phyloP scores from a whole-genome alignment of 1,140 invertebrate genomes.

The Listronotus oregonensis region DNA sequence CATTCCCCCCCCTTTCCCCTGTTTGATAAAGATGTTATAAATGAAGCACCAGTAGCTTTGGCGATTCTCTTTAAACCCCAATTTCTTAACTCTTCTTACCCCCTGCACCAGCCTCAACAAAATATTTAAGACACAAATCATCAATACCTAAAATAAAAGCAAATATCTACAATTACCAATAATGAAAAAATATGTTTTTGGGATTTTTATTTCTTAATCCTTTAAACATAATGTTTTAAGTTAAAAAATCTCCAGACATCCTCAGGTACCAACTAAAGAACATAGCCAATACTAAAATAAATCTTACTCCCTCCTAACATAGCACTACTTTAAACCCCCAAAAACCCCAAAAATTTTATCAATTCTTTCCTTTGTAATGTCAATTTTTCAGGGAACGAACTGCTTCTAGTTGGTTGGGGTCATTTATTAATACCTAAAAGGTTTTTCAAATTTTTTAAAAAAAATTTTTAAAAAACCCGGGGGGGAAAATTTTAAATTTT shows the following conservation, averaged over 20 bases:
- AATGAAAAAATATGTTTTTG: neutral
- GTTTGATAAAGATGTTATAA: slow-evolving; percentile 92
- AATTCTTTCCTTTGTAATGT: slow-evolving; percentile 97
- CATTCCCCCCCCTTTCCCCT: slow-evolving; percentile 74
- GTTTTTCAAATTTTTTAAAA: no score
- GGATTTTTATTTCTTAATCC: no score
- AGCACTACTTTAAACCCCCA: slow-evolving; percentile 97
- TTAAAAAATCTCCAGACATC: no score
- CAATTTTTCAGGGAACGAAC: slow-evolving; percentile 92
- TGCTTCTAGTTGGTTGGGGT: slow-evolving; percentile 93
- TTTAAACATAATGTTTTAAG: no score
- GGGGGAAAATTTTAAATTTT: no score
- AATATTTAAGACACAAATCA: slow-evolving; percentile 98
- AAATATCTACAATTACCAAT: neutral
- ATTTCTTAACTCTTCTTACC: slow-evolving; percentile 94
- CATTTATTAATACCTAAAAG: slow-evolving; percentile 80
- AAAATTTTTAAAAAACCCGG: no score
- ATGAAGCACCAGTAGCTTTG: slow-evolving; percentile 96
- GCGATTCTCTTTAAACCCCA: slow-evolving; percentile 96
- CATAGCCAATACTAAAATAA: no score
- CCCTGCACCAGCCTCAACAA: slow-evolving; percentile 95
- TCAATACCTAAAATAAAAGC: slow-evolving; percentile 73
- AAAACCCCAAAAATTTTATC: slow-evolving; percentile 92
- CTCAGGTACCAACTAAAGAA: no score
- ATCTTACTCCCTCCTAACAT: slow-evolving; percentile 70